Evolutionary conservation across 2,888 invertebrate genomes (phyloP), one percentile per base, ranked within the genome.

Genomic region (Molorchus minor): DNA sequence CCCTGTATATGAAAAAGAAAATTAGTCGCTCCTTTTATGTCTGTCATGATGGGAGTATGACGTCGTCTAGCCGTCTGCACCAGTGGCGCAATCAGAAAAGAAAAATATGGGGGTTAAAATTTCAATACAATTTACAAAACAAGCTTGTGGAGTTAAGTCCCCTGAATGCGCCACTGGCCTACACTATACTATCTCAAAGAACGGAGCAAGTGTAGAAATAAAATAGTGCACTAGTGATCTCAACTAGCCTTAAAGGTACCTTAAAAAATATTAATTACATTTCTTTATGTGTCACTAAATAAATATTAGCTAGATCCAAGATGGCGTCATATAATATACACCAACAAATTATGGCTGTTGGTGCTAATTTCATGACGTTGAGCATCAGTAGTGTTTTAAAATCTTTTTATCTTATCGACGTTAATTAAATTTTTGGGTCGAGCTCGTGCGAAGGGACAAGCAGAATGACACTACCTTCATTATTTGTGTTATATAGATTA

Each of bases 231-330:
- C 78, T 80, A 80, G 80, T 80, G 80, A 80, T 80, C 79, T 79
- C 79, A 79, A 78, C 75, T 80, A 80, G 80, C 79, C 79, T 80
- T 80, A 80, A 80, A 64, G 77, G 78, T 79, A 79, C 77, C 78
- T 78, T 78, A 75, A 77, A 75, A 77, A 75, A 77, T 75, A 76
- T 75, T 77, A 66, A 77, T 77, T 75, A 67, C 74, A 75, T 75
- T 75, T 76, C 74, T 75, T 75, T 74, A 74, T 75, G 71, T 75
- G 69, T 72, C 69, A 74, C 70, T 71, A 70, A 69, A 68, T n/a
- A n/a, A n/a, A n/a, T n/a, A n/a, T 68, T 78, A 76, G 74, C 72
- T 73, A 73, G 74, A 68, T 61, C 62, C 58, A 75, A 73, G 78
- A 76, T 79, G 76, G 77, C 78, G 79, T 77, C 78, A 78, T 78